phyloP scores from a whole-genome alignment of 2,113 vertebrate species.

The Nannospalax galili region DNA sequence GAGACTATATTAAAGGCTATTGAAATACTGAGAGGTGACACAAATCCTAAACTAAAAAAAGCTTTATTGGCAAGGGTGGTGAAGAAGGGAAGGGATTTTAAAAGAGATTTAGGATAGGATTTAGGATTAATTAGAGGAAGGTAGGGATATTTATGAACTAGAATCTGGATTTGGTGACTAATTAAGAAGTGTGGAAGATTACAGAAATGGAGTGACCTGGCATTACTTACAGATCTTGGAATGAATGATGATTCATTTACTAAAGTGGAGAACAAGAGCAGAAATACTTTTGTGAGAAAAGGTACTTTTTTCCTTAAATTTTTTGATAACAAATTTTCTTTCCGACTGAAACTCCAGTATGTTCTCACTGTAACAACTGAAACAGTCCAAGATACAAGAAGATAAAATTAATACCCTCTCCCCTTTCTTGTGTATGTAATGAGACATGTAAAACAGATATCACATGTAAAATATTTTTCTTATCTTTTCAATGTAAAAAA shows the following conservation, averaged over 20 bases:
- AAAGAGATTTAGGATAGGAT: conserved; percentile 49
- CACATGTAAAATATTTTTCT: background rate
- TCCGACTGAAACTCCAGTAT: background rate
- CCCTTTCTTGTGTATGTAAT: background rate
- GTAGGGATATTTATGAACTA: conserved; percentile 55
- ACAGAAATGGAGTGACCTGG: conserved; percentile 1
- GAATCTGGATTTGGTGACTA: conserved; percentile 50
- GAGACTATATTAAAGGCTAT: conserved; percentile 14
- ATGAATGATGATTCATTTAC: background rate
- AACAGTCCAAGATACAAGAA: conserved; percentile 12
- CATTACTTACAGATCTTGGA: conserved; percentile 2
- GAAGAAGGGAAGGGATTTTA: conserved; percentile 58
- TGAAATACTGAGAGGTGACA: conserved; percentile 21
- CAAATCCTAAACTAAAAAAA: conserved; percentile 45
- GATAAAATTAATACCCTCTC: background rate
- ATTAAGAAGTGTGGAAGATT: conserved; percentile 59
- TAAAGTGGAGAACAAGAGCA: background rate
- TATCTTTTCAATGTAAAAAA: conserved; percentile 6
- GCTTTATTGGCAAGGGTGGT: conserved; percentile 10
- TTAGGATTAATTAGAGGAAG: conserved; percentile 64
- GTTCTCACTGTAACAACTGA: conserved; percentile 1
- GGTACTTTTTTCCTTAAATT: background rate
- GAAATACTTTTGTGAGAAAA: background rate
- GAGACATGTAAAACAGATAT: background rate
- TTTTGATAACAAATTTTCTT: background rate